These are phyloP conservation scores for Galago senegalensis DNA, from an alignment of 2,797 vertebrate genomes.

Conservation along the genomic window DNA sequence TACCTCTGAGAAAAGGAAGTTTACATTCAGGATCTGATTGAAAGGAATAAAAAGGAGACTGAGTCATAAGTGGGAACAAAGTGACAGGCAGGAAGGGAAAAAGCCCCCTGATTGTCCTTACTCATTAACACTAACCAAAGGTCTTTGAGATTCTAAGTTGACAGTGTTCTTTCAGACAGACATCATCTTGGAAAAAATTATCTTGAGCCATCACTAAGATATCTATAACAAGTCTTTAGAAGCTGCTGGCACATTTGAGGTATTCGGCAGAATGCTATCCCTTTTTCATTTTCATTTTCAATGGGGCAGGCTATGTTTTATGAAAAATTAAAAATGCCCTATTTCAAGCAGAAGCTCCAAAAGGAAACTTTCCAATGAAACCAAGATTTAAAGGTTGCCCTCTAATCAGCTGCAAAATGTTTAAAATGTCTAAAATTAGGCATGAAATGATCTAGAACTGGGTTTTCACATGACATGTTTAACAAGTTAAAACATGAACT, in stretches of 20 bases:
- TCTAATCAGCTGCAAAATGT: neutral
- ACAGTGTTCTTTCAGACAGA: slow-evolving; percentile 13
- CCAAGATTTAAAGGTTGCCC: neutral
- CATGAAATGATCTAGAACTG: neutral
- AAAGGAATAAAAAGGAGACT: slow-evolving; percentile 9
- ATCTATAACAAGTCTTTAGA: neutral
- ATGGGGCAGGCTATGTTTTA: neutral
- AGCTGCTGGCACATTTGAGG: neutral
- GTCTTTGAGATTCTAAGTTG: neutral
- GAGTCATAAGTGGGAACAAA: neutral
- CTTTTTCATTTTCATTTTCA: slow-evolving; percentile 17
- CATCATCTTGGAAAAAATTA: slow-evolving; percentile 28
- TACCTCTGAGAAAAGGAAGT: neutral
- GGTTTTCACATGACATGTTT: neutral
- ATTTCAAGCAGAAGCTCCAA: neutral
- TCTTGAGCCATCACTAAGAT: neutral
- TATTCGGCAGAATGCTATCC: neutral
- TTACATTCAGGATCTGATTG: neutral
- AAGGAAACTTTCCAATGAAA: neutral
- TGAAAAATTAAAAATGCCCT: slow-evolving; percentile 4
- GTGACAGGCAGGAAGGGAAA: neutral
- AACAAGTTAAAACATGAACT: slow-evolving; percentile 6
- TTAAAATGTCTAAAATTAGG: neutral
- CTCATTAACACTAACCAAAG: neutral
- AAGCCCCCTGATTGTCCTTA: slow-evolving; percentile 13